Percentiles rank a stretch among this genome's conserved stretches.
Conservation (phyloP, 2,888 invertebrate genomes). For the Trichogramma dendrolimi region DNA sequence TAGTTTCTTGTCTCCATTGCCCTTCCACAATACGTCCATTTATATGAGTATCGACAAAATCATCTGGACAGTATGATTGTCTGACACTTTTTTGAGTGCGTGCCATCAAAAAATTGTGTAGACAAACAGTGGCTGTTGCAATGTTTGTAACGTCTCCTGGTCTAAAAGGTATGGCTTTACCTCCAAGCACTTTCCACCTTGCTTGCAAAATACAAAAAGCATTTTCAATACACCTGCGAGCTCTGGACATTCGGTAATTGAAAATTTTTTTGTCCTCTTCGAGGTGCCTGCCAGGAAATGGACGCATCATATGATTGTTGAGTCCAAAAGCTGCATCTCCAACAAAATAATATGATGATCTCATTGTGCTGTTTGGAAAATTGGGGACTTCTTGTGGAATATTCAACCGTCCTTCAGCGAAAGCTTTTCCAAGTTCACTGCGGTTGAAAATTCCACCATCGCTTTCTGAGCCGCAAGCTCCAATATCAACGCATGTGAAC, state of each 20-base stretch:
- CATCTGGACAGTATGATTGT: background rate
- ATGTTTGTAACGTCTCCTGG: slow-evolving; percentile 18
- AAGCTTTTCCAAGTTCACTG: slow-evolving; percentile 21
- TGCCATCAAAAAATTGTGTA: slow-evolving; percentile 17
- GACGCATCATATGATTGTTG: slow-evolving; percentile 16
- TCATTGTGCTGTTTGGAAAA: slow-evolving; percentile 19
- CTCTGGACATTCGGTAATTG: slow-evolving; percentile 25
- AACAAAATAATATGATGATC: slow-evolving; percentile 13
- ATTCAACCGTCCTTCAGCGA: slow-evolving; percentile 19
- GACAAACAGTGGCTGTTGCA: slow-evolving; percentile 12
- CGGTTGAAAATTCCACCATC: slow-evolving; percentile 25
- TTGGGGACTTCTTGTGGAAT: slow-evolving; percentile 18
- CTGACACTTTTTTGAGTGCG: background rate
- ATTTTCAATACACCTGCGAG: slow-evolving; percentile 24
- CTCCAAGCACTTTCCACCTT: slow-evolving; percentile 18
- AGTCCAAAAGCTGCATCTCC: slow-evolving; percentile 19
- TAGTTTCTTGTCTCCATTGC: background rate
- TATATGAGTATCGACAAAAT: background rate
- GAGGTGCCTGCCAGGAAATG: slow-evolving; percentile 15
- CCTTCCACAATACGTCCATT: background rate
- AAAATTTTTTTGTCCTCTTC: slow-evolving; percentile 12
- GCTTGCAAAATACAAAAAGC: slow-evolving; percentile 21
- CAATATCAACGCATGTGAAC: slow-evolving; percentile 16
- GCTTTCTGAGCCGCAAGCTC: slow-evolving; percentile 19
- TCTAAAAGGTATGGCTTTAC: slow-evolving; percentile 11